These are phyloP conservation scores for Prostheceraeus crozeri DNA, from an alignment of 2,888 invertebrate species.

Conservation along the genomic window DNA sequence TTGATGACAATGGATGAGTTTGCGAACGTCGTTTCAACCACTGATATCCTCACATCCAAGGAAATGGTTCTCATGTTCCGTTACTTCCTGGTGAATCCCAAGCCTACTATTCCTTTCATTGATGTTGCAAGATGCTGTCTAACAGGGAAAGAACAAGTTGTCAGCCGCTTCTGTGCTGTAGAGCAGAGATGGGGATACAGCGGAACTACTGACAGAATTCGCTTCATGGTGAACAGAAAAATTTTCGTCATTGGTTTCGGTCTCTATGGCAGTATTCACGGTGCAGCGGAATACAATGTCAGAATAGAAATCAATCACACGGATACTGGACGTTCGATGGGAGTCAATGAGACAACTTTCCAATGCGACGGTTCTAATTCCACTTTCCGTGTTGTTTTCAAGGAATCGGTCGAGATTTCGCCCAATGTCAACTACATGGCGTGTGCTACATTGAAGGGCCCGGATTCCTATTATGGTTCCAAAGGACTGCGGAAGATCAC, in stretches of 20 bases:
- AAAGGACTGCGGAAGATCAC: slow-evolving; percentile 70
- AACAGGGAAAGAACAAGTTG: slow-evolving; percentile 70
- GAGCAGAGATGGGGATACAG: slow-evolving; percentile 76
- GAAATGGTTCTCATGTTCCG: slow-evolving; percentile 65
- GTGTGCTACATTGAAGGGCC: slow-evolving; percentile 72
- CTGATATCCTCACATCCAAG: slow-evolving; percentile 68
- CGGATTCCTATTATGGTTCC: slow-evolving; percentile 77
- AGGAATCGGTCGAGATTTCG: slow-evolving; percentile 72
- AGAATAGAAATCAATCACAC: slow-evolving; percentile 60
- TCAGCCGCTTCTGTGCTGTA: slow-evolving; percentile 68
- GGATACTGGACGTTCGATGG: slow-evolving; percentile 67
- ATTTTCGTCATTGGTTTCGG: slow-evolving; percentile 78
- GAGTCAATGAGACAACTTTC: slow-evolving; percentile 69
- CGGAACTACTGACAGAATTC: slow-evolving; percentile 72
- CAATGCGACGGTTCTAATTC: slow-evolving; percentile 71
- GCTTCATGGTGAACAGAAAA: slow-evolving; percentile 70
- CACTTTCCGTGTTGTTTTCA: slow-evolving; percentile 72
- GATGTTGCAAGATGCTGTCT: slow-evolving; percentile 67
- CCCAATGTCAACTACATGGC: slow-evolving; percentile 73
- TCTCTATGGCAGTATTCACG: slow-evolving; percentile 73
- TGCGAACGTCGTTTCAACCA: slow-evolving; percentile 61
- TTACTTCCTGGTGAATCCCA: slow-evolving; percentile 65
- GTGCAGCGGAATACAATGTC: slow-evolving; percentile 68
- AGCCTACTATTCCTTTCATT: slow-evolving; percentile 67
- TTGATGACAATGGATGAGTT: slow-evolving; percentile 79